Base-by-base conservation (phyloP, 2,888 invertebrate species). In the Trichogramma dendrolimi region DNA sequence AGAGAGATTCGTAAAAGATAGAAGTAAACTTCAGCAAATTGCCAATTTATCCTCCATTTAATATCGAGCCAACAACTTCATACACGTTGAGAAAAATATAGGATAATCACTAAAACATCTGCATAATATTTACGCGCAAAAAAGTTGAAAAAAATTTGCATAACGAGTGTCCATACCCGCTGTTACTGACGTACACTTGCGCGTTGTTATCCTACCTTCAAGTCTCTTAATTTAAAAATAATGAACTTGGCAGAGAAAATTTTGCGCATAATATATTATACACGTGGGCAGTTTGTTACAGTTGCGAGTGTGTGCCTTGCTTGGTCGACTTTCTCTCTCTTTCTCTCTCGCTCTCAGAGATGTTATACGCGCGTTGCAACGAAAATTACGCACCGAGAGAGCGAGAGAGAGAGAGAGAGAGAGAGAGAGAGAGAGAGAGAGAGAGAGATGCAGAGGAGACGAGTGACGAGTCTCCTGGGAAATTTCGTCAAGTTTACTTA, bases 391-490 rank as follows among this genome's bases (percentile, higher is more conserved):
- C 27, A 27, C 10, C 10, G 48, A 14, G 48, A 14, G 11, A 14
- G 48, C 11, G 47, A 5, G 47, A 47, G 5, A 47, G 7, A 47
- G 10, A n/a, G 40, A 38, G n/a, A 41, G 52, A 38, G 41, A 40
- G 39, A 39, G 42, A 51, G 59, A 14, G 48, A 14, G n/a, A 14
- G 47, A n/a, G 46, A 4, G 46, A 46, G 46, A 46, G 6, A 46
- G 8, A n/a, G 40, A 38, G n/a, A 41, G 52, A 38, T 10, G 41
- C 40, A 39, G 42, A 51, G 59, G 62, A 62, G 66, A 64, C 61
- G 71, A 72, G 73, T 70, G 73, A 73, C 71, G 72, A 73, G 71
- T 70, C 73, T 66, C 72, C 49, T 38, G 73, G 73, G 73, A 73
- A 73, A 74, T 74, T 71, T 70, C 68, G 39, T 61, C 67, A 71